Evolutionary conservation across 2,113 vertebrate species (phyloP).

Genomic region (Tricholaema leucomelas): DNA sequence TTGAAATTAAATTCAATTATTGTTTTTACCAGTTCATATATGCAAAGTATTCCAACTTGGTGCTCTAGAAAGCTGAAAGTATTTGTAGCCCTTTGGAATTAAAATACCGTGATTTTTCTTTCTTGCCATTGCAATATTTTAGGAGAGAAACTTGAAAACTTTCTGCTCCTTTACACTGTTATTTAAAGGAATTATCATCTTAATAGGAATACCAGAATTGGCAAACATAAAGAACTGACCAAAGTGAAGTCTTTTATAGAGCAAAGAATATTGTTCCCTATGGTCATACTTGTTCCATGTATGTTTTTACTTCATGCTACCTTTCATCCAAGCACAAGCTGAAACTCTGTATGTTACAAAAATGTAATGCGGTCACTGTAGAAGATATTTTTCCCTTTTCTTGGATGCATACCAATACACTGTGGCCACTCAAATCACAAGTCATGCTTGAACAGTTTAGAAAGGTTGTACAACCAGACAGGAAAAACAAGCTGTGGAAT

Average conservation of each 20-base stretch:
- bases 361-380: background rate
- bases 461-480: background rate
- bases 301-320: background rate
- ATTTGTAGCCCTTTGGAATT: background rate
- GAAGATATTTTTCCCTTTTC: background rate
- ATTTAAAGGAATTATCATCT: background rate
- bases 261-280: background rate
- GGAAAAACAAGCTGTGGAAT: background rate
- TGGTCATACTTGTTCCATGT: background rate
- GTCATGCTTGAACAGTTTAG: background rate
- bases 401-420: background rate
- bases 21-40: background rate
- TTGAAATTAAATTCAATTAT: background rate
- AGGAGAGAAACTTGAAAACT: background rate
- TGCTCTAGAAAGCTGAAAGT: background rate
- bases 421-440: background rate
- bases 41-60: background rate
- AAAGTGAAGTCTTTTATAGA: background rate
- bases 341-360: background rate
- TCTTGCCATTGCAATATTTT: background rate
- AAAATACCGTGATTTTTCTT: background rate
- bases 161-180: background rate
- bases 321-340: background rate
- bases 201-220: background rate
- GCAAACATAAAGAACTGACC: background rate